Base-by-base conservation (phyloP, 2,113 vertebrate species). In the human (Homo sapiens) region DNA sequence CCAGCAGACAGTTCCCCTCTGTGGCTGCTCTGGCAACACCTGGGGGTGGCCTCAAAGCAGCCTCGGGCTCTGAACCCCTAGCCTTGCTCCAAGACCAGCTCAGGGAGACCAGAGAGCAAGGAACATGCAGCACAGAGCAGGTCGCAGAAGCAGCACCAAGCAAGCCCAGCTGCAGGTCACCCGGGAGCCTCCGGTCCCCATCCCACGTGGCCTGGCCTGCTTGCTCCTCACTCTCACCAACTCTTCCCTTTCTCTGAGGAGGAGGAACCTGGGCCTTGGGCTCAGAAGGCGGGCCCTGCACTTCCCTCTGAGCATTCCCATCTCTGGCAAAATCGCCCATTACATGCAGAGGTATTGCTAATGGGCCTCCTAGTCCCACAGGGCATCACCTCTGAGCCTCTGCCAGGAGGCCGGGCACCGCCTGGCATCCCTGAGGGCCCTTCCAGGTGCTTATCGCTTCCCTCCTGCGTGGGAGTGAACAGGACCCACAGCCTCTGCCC, bases 391-490 rank as follows among this genome's bases (percentile, higher is more conserved):
- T 23, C 23, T 68, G 13, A 45, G 23, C 40, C 59, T 30, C 27
- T 64, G 59, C 59, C 11, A 64, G 5, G 23, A 75, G 23, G 72
- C 72, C 6, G 1, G 6, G 72, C 38, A 75, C 38, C 1, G 12
- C 61, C n/a, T 32, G 45, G 35, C 16, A 35, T 55, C 61, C 45
- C 79, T 45, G 13, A 40, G 32, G 59, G 40, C 25, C 30, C 73
- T 40, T n/a, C 5, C 0, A 4, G 5, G 68, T 17, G 3, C 38
- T 17, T 0, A 43, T 59, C 50, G 2, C 25, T 30, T 40, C 66
- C 18, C 38, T 57, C 18, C 48, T 16, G 8, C 0, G 2, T 45
- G 38, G 20, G 13, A 9, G 38, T 16, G 18, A 76, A 61, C 11
- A 22, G 40, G 50, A 43, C 38, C 64, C 57, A 35, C 9, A 35